phyloP scores from a whole-genome alignment of 2,888 invertebrate genomes.

The Andrena fulva region DNA sequence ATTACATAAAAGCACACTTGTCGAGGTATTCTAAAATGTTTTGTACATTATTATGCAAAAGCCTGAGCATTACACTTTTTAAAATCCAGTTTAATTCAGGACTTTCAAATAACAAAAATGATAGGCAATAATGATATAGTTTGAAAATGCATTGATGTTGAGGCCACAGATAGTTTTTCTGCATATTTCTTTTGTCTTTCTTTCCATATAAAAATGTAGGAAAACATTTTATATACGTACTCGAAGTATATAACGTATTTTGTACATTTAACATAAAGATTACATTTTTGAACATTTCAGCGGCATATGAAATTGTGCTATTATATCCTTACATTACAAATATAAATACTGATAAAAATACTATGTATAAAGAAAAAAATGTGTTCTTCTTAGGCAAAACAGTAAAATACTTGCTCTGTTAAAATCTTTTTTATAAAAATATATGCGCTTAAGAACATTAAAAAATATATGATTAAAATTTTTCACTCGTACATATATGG shows the following conservation, averaged over 20 bases:
- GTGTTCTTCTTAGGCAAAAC: not conserved
- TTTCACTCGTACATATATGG: conserved; percentile 32
- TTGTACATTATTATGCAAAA: conserved; percentile 52
- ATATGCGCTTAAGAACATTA: conserved; percentile 37
- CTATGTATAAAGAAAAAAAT: conserved; percentile 17
- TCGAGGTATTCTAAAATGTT: conserved; percentile 40
- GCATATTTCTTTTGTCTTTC: not conserved
- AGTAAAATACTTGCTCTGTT: conserved; percentile 3
- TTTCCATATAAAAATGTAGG: not conserved
- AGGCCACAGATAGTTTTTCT: not conserved
- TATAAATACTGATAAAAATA: conserved; percentile 43
- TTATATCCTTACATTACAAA: conserved; percentile 25
- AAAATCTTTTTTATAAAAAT: conserved; percentile 37
- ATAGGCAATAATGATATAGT: not conserved
- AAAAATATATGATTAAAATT: conserved; percentile 41
- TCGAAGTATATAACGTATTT: conserved; percentile 1
- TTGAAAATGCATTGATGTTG: not conserved
- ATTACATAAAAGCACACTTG: conserved; percentile 25
- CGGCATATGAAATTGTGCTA: conserved; percentile 20
- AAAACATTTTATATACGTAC: not conserved
- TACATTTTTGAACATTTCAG: conserved; percentile 1
- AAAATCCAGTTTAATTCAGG: not conserved
- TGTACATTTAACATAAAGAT: not conserved
- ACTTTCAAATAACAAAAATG: not conserved
- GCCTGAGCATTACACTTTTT: conserved; percentile 10